Percentiles rank a stretch among this genome's conserved stretches.
phyloP scores from a whole-genome alignment of 1,140 invertebrate genomes.

The Phocides pigmalion region DNA sequence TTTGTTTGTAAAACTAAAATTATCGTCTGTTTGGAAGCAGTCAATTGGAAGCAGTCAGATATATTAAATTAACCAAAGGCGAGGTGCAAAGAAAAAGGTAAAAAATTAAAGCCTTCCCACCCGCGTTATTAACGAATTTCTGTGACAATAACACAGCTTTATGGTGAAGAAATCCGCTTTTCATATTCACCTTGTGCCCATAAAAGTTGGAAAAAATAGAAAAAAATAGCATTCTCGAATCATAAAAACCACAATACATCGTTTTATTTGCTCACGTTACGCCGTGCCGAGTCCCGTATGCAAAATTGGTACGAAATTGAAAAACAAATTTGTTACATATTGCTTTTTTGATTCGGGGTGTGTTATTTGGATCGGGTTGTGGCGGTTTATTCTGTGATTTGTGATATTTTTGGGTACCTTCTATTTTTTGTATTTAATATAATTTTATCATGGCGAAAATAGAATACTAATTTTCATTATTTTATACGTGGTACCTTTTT shows the following conservation, averaged over 20 bases:
- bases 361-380: slow-evolving; percentile 47
- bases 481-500: too few relatives aligned
- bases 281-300: slow-evolving; percentile 60
- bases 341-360: slow-evolving; percentile 74
- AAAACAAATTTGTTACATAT: slow-evolving; percentile 83
- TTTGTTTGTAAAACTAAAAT: too few relatives aligned
- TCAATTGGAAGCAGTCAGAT: slow-evolving; percentile 2
- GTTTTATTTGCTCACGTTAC: slow-evolving; percentile 64
- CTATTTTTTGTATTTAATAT: too few relatives aligned
- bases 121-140: slow-evolving; percentile 52
- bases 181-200: slow-evolving; percentile 63
- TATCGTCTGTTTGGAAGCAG: too few relatives aligned
- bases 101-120: slow-evolving; percentile 34
- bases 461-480: too few relatives aligned
- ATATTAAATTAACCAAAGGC: slow-evolving; percentile 41
- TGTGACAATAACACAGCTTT: slow-evolving; percentile 50
- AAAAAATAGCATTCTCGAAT: slow-evolving; percentile 67
- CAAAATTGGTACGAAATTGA: slow-evolving; percentile 83
- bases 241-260: slow-evolving; percentile 75
- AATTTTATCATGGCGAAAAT: too few relatives aligned
- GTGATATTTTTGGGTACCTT: slow-evolving; percentile 23
- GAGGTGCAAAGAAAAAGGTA: slow-evolving; percentile 31
- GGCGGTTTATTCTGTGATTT: slow-evolving; percentile 42
- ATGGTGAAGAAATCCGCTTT: slow-evolving; percentile 58
- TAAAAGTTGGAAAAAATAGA: slow-evolving; percentile 57